Evolutionary conservation across 2,113 vertebrate genomes (phyloP).

Genomic region (Coturnix japonica): DNA sequence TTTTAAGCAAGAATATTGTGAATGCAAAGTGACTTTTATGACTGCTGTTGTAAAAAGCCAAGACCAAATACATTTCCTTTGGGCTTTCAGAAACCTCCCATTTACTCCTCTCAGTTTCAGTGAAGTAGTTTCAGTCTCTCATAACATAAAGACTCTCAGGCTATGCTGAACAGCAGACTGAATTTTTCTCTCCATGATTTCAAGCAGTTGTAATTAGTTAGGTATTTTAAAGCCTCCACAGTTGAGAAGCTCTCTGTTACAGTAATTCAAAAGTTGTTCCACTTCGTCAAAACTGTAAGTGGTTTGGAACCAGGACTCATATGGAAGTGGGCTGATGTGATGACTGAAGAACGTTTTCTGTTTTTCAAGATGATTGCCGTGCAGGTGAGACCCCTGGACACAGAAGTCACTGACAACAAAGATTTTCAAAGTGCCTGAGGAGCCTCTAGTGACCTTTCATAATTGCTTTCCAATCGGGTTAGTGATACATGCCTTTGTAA

Average conservation of each 20-base stretch:
- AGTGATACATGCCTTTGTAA: neutral
- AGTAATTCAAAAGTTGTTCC: neutral
- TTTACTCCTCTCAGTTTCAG: neutral
- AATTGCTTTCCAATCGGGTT: neutral
- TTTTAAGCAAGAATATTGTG: neutral
- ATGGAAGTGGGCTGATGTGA: neutral
- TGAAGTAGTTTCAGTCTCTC: neutral
- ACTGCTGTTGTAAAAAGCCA: neutral
- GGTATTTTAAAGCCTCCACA: neutral
- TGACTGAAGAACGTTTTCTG: neutral
- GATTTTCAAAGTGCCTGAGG: neutral
- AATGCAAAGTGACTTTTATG: neutral
- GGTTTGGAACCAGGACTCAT: neutral
- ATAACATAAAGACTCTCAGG: neutral
- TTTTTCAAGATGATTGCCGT: neutral
- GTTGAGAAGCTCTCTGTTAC: neutral
- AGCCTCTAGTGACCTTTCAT: neutral
- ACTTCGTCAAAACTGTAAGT: neutral
- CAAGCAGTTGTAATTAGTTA: neutral
- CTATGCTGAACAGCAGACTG: neutral
- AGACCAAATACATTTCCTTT: neutral
- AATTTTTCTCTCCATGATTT: neutral
- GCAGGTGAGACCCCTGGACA: neutral
- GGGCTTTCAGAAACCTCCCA: neutral
- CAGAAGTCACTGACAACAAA: neutral